Conservation (phyloP, 2,113 vertebrate genomes). For the Tichodroma muraria region DNA sequence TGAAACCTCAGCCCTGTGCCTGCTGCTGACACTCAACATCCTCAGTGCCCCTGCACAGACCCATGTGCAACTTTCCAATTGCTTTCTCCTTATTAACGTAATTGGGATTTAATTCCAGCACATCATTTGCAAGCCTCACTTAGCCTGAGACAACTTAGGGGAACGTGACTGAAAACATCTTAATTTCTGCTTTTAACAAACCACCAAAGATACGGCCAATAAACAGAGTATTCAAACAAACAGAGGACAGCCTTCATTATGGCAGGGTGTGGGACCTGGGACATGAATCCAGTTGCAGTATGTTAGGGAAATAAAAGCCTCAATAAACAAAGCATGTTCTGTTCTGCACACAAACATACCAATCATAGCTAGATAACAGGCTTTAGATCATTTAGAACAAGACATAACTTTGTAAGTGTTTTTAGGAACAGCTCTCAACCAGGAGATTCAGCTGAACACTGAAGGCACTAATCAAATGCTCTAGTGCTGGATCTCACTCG, state of each 20-base stretch:
- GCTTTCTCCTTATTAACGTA: not conserved
- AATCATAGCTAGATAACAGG: constrained; percentile 5
- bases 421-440: constrained; percentile 32
- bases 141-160: not conserved
- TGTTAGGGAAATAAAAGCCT: not conserved
- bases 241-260: not conserved
- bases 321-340: not conserved
- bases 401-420: not conserved
- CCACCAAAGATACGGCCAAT: not conserved
- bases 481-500: not conserved
- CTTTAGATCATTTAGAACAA: not conserved
- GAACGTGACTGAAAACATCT: not conserved
- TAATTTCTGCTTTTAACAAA: not conserved
- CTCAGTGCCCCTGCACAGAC: not conserved
- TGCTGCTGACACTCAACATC: accelerated
- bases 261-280: not conserved
- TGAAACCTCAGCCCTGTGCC: not conserved
- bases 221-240: not conserved
- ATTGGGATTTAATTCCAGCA: not conserved
- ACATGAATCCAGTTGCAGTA: not conserved
- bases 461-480: constrained; percentile 4
- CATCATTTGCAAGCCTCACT: not conserved
- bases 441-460: not conserved
- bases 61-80: not conserved
- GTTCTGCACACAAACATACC: not conserved